A percentile compares a stretch with the other conserved stretches of the same genome.
Evolutionary conservation across 2,797 vertebrate genomes (phyloP).

Genomic region (Cebuella pygmaea): DNA sequence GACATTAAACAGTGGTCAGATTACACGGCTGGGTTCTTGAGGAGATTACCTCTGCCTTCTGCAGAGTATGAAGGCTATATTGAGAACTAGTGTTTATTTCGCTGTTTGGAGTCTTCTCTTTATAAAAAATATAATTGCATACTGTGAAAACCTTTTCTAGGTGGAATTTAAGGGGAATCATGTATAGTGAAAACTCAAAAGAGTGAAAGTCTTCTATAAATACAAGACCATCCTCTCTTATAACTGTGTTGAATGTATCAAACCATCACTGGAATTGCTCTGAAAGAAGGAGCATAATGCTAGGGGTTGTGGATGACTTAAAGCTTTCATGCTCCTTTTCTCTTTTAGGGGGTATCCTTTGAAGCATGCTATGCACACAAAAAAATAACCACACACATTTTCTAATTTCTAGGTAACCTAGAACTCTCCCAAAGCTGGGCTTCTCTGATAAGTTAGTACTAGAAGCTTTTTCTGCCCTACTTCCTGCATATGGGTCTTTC

Average conservation of each 20-base stretch:
- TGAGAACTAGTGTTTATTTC: constrained; percentile 49
- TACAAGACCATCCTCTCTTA: background rate
- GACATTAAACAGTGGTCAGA: constrained; percentile 62
- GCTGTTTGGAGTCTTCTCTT: background rate
- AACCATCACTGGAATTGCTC: background rate
- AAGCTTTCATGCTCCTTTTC: background rate
- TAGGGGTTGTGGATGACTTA: background rate
- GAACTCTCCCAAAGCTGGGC: background rate
- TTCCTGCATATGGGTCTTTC: background rate
- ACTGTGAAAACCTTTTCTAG: background rate
- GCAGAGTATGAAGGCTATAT: constrained; percentile 14
- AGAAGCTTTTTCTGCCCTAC: background rate
- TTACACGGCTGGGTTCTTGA: constrained; percentile 12
- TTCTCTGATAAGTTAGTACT: background rate
- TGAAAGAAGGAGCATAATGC: background rate
- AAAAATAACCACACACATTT: background rate
- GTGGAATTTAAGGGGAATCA: background rate
- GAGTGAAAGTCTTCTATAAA: background rate
- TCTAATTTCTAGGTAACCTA: background rate
- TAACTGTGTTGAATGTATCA: background rate
- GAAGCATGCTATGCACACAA: background rate
- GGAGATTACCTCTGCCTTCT: constrained; percentile 40
- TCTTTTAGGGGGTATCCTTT: background rate
- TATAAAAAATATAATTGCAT: background rate
- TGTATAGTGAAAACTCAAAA: background rate